Evolutionary conservation across 2,113 vertebrate species (phyloP).

Genomic region (Oenanthe oenanthe): DNA sequence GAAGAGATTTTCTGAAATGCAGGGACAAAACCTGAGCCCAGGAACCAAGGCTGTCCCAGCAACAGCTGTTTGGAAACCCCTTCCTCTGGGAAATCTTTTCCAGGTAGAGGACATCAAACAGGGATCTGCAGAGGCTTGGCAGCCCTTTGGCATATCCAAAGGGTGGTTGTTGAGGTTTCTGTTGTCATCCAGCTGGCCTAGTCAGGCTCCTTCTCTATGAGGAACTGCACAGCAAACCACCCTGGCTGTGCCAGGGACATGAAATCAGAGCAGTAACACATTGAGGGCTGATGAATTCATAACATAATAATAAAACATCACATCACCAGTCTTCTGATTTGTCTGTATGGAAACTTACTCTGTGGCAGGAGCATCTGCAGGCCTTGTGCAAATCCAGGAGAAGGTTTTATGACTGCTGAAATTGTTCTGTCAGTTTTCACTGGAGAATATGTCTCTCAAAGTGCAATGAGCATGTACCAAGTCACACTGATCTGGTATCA

Average conservation of each 20-base stretch:
- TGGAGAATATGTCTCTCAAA: neutral
- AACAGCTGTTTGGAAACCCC: neutral
- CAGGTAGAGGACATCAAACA: neutral
- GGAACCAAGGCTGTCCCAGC: neutral
- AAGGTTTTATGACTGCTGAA: neutral
- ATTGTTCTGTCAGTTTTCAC: conserved; percentile 9
- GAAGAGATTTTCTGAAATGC: neutral
- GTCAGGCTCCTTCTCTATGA: neutral
- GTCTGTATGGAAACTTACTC: neutral
- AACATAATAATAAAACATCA: neutral
- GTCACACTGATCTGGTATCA: neutral
- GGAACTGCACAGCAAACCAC: neutral
- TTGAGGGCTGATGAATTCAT: neutral
- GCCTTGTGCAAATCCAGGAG: neutral
- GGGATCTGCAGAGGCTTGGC: neutral
- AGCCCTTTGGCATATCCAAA: neutral
- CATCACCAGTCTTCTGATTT: neutral
- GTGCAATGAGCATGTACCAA: neutral
- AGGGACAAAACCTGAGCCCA: neutral
- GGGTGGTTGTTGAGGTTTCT: neutral
- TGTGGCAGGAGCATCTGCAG: neutral
- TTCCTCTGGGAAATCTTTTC: neutral
- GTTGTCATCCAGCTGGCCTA: neutral
- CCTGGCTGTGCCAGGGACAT: neutral
- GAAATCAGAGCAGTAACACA: neutral